Percentiles rank a stretch among this genome's conserved stretches.
Evolutionary conservation across 2,797 vertebrate genomes (phyloP).

Genomic region (Melanotaenia maccullochi): DNA sequence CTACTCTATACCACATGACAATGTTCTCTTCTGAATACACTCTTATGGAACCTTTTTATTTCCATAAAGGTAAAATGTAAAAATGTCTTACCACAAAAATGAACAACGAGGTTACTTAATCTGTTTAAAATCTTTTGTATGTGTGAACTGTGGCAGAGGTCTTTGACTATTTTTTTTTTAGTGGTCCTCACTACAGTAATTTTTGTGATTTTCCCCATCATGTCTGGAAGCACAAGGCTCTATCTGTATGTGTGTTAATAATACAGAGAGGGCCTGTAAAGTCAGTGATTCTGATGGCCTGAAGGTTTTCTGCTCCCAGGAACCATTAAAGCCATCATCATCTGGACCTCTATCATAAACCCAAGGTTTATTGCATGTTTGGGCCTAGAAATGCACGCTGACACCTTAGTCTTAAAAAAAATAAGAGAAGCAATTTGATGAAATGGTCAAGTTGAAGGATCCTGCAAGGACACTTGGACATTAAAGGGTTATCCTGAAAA

Average conservation of each 20-base stretch:
- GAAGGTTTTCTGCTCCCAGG: constrained; percentile 64
- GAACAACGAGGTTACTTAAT: not conserved
- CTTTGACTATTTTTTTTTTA: constrained; percentile 19
- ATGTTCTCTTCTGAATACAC: not conserved
- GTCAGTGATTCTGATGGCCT: constrained; percentile 66
- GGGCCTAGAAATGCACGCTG: constrained; percentile 41
- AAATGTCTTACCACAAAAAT: no score
- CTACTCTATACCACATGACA: not conserved
- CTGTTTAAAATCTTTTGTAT: not conserved
- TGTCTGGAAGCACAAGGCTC: constrained; percentile 11
- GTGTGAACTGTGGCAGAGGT: constrained; percentile 24
- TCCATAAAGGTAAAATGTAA: not conserved
- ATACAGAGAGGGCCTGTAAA: constrained; percentile 65
- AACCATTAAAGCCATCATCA: constrained; percentile 67
- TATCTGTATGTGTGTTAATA: constrained; percentile 40
- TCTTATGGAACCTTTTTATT: not conserved
- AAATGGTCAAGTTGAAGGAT: constrained; percentile 56
- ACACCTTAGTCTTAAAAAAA: constrained; percentile 49
- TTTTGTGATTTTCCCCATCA: constrained; percentile 11
- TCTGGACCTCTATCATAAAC: constrained; percentile 69
- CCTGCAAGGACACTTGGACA: constrained; percentile 32
- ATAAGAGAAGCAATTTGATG: constrained; percentile 47
- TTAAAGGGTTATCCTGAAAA: constrained; percentile 31
- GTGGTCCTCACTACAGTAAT: constrained; percentile 35
- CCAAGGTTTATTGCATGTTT: constrained; percentile 64